Percentiles rank a stretch among this genome's conserved stretches.
These are phyloP conservation scores for Columba guinea DNA, from an alignment of 2,797 vertebrate genomes.

Conservation along the genomic window DNA sequence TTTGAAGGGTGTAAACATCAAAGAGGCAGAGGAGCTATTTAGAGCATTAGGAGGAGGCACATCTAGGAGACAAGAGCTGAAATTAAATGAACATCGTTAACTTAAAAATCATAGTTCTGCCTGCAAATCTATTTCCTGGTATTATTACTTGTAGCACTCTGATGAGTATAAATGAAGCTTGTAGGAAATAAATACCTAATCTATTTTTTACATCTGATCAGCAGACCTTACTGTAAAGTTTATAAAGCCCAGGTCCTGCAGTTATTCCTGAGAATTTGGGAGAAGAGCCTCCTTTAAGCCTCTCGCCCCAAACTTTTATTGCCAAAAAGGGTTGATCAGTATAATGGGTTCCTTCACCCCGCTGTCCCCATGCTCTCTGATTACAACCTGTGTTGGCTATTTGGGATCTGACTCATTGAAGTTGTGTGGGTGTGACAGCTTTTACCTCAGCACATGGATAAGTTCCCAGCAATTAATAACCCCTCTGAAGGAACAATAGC, in stretches of 20 bases:
- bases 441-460: slow-evolving; percentile 76
- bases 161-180: slow-evolving; percentile 63
- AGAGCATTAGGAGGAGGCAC: slow-evolving; percentile 61
- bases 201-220: slow-evolving; percentile 27
- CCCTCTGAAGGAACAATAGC: not conserved
- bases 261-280: not conserved
- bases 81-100: slow-evolving; percentile 72
- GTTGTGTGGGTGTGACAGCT: slow-evolving; percentile 69
- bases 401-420: slow-evolving; percentile 67
- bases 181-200: slow-evolving; percentile 32
- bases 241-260: not conserved
- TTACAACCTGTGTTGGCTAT: slow-evolving; percentile 61
- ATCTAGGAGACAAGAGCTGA: slow-evolving; percentile 60
- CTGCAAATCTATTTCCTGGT: slow-evolving; percentile 58
- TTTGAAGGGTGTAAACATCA: slow-evolving; percentile 73
- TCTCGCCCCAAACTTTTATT: not conserved
- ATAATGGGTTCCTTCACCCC: not conserved
- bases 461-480: not conserved
- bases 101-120: slow-evolving; percentile 66
- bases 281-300: not conserved
- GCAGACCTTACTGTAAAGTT: not conserved
- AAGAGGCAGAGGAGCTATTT: slow-evolving; percentile 64
- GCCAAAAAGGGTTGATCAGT: not conserved
- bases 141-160: slow-evolving; percentile 48
- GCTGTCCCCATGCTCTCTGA: slow-evolving; percentile 40